A percentile compares a stretch with the other conserved stretches of the same genome.
phyloP scores from a whole-genome alignment of 1,140 invertebrate genomes.

The Drosophila guanche region DNA sequence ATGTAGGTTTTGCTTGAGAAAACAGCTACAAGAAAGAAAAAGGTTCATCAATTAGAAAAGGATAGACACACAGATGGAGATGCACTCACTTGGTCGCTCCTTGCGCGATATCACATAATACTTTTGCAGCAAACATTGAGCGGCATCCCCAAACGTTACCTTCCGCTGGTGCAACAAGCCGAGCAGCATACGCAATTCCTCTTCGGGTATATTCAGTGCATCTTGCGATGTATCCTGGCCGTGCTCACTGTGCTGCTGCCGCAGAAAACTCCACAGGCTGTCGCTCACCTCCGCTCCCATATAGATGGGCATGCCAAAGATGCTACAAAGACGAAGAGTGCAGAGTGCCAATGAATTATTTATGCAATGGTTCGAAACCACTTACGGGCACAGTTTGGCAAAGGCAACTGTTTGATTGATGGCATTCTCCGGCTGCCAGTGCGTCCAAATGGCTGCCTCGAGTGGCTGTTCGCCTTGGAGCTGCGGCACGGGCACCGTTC shows the following conservation, averaged over 20 bases:
- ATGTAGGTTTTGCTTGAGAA: conserved; percentile 70
- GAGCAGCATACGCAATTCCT: conserved; percentile 59
- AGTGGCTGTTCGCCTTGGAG: conserved; percentile 41
- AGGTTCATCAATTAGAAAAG: conserved; percentile 21
- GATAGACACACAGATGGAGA: neutral
- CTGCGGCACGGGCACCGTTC: conserved; percentile 42
- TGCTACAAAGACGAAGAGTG: conserved; percentile 28
- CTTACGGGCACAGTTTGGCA: conserved; percentile 65
- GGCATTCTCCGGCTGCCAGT: conserved; percentile 68
- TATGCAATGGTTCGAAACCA: neutral
- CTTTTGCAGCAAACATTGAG: conserved; percentile 61
- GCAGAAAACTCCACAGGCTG: conserved; percentile 43
- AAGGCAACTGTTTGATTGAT: conserved; percentile 42
- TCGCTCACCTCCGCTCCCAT: conserved; percentile 56
- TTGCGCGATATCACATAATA: conserved; percentile 67
- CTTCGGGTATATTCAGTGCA: conserved; percentile 45
- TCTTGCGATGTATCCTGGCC: conserved; percentile 21
- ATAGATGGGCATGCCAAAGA: conserved; percentile 74
- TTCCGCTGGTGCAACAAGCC: conserved; percentile 55
- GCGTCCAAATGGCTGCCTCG: conserved; percentile 67
- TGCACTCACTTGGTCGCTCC: conserved; percentile 57
- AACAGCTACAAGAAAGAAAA: conserved; percentile 43
- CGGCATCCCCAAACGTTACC: conserved; percentile 35
- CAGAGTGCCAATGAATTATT: neutral
- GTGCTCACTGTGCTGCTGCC: conserved; percentile 33